phyloP scores from a whole-genome alignment of 1,140 invertebrate genomes.

The Penaeus vannamei region DNA sequence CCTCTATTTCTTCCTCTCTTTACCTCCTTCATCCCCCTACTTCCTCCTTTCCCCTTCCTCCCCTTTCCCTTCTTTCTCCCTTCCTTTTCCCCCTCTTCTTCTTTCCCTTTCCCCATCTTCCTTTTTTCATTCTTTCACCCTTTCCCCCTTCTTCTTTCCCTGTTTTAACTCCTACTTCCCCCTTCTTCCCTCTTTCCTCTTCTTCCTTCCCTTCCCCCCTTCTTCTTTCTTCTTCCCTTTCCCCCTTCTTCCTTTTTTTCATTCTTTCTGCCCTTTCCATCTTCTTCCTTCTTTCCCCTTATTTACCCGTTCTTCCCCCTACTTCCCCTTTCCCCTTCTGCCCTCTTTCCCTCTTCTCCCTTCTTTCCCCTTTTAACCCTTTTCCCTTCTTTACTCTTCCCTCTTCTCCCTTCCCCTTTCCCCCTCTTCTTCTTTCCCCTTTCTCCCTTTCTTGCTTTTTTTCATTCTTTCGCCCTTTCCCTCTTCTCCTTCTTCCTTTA shows the following conservation, averaged over 20 bases:
- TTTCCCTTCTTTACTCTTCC: neutral
- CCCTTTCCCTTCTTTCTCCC: neutral
- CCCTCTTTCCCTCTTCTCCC: neutral
- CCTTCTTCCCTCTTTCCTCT: neutral
- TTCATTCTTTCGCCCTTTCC: neutral
- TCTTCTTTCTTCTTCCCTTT: neutral
- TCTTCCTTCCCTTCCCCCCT: neutral
- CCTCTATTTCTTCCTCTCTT: neutral
- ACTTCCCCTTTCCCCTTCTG: neutral
- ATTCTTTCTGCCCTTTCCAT: no score
- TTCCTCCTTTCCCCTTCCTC: neutral
- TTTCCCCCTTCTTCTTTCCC: neutral
- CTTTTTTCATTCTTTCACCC: neutral
- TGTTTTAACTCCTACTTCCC: neutral
- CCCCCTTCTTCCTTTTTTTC: neutral
- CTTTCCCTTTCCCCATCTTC: neutral
- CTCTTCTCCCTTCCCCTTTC: conserved; percentile 19
- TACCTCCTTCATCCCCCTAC: neutral
- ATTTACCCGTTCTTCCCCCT: neutral
- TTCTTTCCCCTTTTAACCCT: neutral
- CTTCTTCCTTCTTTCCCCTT: no score
- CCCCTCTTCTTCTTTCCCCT: neutral
- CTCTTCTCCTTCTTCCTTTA: no score
- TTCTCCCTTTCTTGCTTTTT: neutral
- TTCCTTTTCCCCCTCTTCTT: neutral